Conservation (phyloP, 2,113 vertebrate genomes). For the Gavia stellata region DNA sequence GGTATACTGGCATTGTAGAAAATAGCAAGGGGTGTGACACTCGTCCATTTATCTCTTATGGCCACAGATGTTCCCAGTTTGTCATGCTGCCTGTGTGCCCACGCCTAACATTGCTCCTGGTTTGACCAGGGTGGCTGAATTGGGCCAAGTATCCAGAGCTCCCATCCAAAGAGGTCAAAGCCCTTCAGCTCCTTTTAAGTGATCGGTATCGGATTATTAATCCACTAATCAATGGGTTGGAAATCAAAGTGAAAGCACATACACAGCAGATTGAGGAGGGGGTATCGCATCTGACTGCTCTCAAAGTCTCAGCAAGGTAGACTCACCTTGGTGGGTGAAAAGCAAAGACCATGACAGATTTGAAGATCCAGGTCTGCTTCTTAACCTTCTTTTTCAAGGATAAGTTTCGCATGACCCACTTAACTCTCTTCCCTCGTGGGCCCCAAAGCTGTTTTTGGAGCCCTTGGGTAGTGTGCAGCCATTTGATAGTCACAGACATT, state of each 20-base stretch:
- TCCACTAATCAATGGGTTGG: neutral
- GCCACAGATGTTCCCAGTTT: neutral
- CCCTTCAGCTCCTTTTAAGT: neutral
- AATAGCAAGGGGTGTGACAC: neutral
- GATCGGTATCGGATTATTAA: neutral
- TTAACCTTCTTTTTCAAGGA: neutral
- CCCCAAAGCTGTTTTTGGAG: neutral
- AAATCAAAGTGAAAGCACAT: neutral
- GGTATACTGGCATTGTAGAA: neutral
- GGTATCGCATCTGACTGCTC: neutral
- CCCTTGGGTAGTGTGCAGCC: neutral
- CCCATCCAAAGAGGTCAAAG: neutral
- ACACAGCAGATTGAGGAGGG: neutral
- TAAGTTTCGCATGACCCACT: neutral
- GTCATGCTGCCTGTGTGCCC: neutral
- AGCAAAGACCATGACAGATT: neutral
- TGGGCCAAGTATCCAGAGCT: neutral
- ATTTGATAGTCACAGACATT: neutral
- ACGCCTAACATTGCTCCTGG: rapidly evolving
- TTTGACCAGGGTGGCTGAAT: neutral
- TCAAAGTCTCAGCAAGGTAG: neutral
- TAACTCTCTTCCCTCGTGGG: neutral
- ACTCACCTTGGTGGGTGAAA: neutral
- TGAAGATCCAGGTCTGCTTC: neutral
- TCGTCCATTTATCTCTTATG: neutral